Percentiles rank a stretch among this genome's conserved stretches.
phyloP scores from a whole-genome alignment of 23 tunicate species.

The Diplosoma virens region DNA sequence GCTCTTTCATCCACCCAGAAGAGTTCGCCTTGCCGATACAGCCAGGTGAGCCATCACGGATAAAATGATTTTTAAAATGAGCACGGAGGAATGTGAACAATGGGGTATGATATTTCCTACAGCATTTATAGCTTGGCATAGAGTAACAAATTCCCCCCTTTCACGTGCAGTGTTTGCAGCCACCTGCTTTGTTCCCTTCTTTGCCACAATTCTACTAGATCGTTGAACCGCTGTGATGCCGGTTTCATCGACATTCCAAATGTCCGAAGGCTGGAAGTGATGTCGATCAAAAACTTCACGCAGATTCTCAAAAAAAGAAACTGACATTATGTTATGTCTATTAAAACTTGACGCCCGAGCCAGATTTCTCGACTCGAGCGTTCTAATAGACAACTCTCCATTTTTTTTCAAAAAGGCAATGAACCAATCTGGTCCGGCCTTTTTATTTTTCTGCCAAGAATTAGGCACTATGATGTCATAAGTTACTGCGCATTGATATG shows the following conservation, averaged over 20 bases:
- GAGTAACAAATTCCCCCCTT: constrained; percentile 8
- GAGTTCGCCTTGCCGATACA: neutral
- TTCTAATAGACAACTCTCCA: no score
- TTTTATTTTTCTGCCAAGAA: neutral
- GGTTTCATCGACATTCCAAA: constrained; percentile 7
- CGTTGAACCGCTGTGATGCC: neutral
- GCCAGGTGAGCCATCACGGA: neutral
- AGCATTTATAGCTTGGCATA: neutral
- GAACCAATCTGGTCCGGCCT: neutral
- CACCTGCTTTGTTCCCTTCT: neutral
- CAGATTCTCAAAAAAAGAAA: neutral
- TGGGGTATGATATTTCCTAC: neutral
- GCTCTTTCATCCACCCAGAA: neutral
- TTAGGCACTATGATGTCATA: neutral
- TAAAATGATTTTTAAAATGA: neutral
- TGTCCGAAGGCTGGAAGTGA: neutral
- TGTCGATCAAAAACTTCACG: neutral
- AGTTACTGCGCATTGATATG: neutral
- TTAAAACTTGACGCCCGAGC: neutral
- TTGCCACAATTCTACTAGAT: neutral
- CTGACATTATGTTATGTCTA: neutral
- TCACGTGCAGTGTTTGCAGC: neutral
- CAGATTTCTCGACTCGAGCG: neutral
- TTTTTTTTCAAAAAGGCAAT: no score
- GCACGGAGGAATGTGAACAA: neutral